phyloP scores from a whole-genome alignment of 2,113 vertebrate species.

The Stercorarius parasiticus region DNA sequence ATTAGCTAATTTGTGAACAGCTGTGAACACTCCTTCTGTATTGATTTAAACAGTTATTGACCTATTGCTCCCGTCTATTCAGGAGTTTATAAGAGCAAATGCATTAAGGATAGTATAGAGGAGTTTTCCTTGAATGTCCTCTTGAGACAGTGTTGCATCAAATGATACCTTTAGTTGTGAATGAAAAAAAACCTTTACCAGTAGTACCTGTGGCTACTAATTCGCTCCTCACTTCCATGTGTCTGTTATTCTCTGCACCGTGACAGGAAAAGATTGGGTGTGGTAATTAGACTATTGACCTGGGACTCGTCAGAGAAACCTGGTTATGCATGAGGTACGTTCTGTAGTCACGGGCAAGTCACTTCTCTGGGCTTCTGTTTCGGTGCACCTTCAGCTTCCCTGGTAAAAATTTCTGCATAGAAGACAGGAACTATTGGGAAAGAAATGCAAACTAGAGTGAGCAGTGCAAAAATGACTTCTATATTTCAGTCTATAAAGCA shows the following conservation, averaged over 20 bases:
- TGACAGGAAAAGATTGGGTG: slow-evolving; percentile 41
- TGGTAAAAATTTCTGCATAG: not conserved
- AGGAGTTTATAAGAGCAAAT: not conserved
- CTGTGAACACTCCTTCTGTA: not conserved
- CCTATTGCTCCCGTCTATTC: not conserved
- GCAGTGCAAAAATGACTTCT: not conserved
- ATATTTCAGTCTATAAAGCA: not conserved
- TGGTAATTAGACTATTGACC: slow-evolving; percentile 26
- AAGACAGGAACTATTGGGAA: not conserved
- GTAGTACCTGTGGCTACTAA: not conserved
- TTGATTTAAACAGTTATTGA: not conserved
- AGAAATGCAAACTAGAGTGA: not conserved
- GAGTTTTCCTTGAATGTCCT: not conserved
- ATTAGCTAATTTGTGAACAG: not conserved
- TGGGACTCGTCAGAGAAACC: slow-evolving; percentile 6
- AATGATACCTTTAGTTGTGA: not conserved
- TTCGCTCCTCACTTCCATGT: not conserved
- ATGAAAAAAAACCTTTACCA: not conserved
- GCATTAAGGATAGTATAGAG: not conserved
- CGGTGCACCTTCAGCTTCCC: not conserved
- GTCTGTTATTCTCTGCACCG: not conserved
- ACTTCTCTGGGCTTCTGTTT: not conserved
- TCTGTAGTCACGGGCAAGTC: not conserved
- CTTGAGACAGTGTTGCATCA: not conserved
- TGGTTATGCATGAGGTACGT: not conserved